Evolutionary conservation across 2,113 vertebrate genomes (phyloP).

Genomic region (Donacobius atricapilla): DNA sequence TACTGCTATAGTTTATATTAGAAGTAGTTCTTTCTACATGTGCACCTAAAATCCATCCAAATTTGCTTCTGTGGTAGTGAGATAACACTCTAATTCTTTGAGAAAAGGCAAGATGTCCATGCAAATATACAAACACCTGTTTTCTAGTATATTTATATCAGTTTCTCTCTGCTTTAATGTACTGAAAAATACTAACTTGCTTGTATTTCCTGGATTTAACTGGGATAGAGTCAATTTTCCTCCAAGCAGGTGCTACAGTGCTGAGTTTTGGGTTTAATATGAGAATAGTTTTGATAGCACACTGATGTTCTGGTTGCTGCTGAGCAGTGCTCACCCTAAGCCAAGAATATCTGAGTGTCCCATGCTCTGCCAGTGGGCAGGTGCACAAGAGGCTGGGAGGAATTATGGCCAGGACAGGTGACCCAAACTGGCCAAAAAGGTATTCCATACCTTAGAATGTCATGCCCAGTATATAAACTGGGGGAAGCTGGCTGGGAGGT

Average conservation of each 20-base stretch:
- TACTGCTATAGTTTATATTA: not conserved
- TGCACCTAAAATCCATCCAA: not conserved
- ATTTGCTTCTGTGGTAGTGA: not conserved
- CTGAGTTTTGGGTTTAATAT: not conserved
- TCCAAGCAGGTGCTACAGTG: too few species aligned
- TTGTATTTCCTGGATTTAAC: not conserved
- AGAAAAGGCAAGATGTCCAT: not conserved
- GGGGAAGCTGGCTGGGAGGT: not conserved
- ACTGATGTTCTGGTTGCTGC: not conserved
- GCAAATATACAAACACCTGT: not conserved
- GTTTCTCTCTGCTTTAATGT: not conserved
- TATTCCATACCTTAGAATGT: not conserved
- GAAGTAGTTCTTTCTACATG: not conserved
- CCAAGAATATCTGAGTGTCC: not conserved
- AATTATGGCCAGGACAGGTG: accelerated
- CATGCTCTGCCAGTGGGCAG: not conserved
- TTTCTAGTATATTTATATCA: not conserved
- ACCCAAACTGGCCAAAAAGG: accelerated
- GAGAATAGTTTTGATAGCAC: not conserved
- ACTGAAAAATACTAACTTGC: not conserved
- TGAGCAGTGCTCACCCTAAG: not conserved
- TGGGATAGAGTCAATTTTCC: not conserved
- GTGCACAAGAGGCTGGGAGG: not conserved
- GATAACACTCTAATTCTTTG: not conserved
- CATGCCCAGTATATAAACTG: not conserved